Conservation (phyloP, 2,797 vertebrate species). For the Sebastes melanostomus region DNA sequence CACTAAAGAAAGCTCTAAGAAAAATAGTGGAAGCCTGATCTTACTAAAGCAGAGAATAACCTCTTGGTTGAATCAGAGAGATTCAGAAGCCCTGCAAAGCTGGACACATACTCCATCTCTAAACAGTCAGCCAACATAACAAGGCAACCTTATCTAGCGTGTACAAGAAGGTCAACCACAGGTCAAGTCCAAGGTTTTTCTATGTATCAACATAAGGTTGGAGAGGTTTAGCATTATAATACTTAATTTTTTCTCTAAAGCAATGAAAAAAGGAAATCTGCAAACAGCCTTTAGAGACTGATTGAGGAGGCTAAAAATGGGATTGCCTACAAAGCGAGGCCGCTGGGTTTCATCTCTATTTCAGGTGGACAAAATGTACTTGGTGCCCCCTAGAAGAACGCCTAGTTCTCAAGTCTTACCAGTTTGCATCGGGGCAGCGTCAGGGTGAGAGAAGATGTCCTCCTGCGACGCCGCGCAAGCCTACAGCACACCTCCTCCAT, state of each 20-base stretch:
- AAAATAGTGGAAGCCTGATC: background rate
- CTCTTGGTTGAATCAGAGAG: background rate
- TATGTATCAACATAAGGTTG: too few species aligned
- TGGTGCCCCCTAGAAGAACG: background rate
- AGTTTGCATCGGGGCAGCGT: conserved; percentile 30
- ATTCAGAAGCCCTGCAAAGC: background rate
- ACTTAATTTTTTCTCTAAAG: background rate
- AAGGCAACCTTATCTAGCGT: background rate
- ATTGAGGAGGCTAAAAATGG: background rate
- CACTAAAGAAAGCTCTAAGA: background rate
- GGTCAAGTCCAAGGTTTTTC: background rate
- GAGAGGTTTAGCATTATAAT: background rate
- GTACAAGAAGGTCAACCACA: background rate
- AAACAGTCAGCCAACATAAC: background rate
- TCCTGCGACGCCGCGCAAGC: conserved; percentile 54
- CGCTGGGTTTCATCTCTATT: background rate
- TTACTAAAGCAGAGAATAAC: background rate
- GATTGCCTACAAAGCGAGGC: background rate
- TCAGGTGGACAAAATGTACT: background rate
- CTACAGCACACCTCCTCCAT: conserved; percentile 68
- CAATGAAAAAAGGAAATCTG: background rate
- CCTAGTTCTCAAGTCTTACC: conserved; percentile 55
- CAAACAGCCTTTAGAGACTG: background rate
- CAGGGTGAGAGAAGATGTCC: conserved; percentile 60
- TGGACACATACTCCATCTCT: background rate